Evolutionary conservation across 2,888 invertebrate genomes (phyloP).

Genomic region (Galerucella calmariensis): DNA sequence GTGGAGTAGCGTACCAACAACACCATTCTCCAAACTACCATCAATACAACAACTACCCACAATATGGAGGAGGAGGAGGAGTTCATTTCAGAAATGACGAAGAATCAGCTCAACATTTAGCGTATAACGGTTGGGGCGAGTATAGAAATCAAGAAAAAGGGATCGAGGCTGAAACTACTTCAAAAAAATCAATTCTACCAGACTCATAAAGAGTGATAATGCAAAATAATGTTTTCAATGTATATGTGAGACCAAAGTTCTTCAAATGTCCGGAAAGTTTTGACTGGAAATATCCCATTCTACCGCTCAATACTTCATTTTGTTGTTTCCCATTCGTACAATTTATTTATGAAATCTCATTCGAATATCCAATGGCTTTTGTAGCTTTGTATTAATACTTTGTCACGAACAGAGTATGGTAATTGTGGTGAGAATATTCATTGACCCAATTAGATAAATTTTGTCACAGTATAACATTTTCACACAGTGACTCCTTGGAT

Average conservation of each 20-base stretch:
- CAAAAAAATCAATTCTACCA: conserved; percentile 64
- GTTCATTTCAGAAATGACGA: conserved; percentile 74
- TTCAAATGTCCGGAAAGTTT: no score
- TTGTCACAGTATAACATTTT: no score
- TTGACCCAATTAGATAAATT: no score
- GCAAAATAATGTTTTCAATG: not conserved
- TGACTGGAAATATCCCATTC: no score
- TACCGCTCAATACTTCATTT: no score
- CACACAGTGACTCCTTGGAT: no score
- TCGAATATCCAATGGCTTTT: no score
- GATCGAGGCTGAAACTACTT: conserved; percentile 60
- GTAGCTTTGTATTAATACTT: no score
- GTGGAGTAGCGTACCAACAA: conserved; percentile 75
- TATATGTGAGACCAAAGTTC: not conserved
- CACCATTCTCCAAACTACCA: conserved; percentile 65
- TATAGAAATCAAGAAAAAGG: conserved; percentile 68
- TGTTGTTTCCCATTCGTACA: no score
- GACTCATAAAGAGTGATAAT: conserved; percentile 57
- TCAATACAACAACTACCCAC: conserved; percentile 51
- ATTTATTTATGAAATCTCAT: no score
- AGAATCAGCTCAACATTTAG: conserved; percentile 73
- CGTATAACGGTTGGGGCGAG: conserved; percentile 78
- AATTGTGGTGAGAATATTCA: no score
- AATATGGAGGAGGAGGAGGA: conserved; percentile 57
- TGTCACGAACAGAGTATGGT: no score